phyloP scores from a whole-genome alignment of 1,140 invertebrate species.

The Chlorops oryzae region DNA sequence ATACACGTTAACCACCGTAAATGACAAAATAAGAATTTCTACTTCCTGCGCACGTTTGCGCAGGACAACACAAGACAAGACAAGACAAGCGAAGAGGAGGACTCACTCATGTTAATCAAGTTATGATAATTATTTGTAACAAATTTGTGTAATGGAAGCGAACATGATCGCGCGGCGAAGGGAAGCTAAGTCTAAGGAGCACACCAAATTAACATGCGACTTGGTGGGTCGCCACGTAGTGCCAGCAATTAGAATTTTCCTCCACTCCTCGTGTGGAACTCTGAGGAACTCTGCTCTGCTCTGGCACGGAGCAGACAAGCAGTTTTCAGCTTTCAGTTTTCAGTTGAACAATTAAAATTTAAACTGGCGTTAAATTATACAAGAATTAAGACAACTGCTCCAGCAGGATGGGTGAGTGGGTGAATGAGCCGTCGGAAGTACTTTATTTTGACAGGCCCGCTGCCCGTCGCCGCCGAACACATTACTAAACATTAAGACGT shows the following conservation, averaged over 20 bases:
- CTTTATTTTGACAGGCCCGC: background rate
- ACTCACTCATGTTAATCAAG: constrained; percentile 45
- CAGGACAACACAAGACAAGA: background rate
- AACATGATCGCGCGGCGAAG: background rate
- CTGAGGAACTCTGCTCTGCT: background rate
- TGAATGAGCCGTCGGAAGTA: too few relatives aligned
- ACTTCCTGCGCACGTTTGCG: constrained; percentile 8
- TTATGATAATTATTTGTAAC: constrained; percentile 49
- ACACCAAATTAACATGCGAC: too few relatives aligned
- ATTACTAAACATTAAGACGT: background rate
- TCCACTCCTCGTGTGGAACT: background rate
- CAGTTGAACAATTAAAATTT: constrained; percentile 48
- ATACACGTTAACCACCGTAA: too few relatives aligned
- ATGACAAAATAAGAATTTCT: too few relatives aligned
- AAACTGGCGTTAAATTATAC: constrained; percentile 48
- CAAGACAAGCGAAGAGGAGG: background rate
- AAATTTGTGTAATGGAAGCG: constrained; percentile 29
- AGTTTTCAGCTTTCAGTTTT: too few relatives aligned
- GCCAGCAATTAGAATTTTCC: background rate
- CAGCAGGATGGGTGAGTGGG: background rate
- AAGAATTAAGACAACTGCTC: constrained; percentile 27
- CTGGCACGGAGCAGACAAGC: too few relatives aligned
- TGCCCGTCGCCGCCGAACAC: background rate
- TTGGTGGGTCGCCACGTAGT: too few relatives aligned
- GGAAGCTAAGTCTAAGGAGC: background rate